Conservation (phyloP, 2,888 invertebrate species). For the Nebria brevicollis region DNA sequence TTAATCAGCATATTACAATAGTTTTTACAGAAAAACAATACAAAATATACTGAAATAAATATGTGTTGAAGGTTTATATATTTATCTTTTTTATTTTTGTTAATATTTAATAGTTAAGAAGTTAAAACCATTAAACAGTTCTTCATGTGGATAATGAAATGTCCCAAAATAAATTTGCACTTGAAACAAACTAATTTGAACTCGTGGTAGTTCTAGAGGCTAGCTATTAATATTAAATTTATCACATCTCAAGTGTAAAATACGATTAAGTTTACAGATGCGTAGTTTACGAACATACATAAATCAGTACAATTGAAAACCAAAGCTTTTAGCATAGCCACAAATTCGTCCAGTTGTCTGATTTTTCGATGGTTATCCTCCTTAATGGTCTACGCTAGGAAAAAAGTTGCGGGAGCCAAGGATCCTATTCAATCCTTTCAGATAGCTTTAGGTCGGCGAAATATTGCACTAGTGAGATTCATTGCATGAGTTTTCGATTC, state of each 20-base stretch:
- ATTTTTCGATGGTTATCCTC: background rate
- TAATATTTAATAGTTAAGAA: too few relatives aligned
- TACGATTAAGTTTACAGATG: constrained; percentile 6
- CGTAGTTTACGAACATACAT: background rate
- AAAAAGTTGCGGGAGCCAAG: background rate
- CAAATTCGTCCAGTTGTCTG: background rate
- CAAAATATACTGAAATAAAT: too few relatives aligned
- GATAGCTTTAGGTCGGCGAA: background rate
- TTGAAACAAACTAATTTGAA: background rate
- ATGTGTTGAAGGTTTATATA: too few relatives aligned
- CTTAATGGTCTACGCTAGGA: background rate
- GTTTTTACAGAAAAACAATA: too few relatives aligned
- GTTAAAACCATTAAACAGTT: background rate
- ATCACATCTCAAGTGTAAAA: constrained; percentile 18
- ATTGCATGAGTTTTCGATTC: background rate
- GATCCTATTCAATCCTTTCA: background rate
- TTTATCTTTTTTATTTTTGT: too few relatives aligned
- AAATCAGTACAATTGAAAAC: background rate
- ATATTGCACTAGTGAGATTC: background rate
- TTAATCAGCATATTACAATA: too few relatives aligned
- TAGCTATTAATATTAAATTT: constrained; percentile 18
- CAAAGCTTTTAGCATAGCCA: background rate
- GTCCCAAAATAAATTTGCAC: background rate
- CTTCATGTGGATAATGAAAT: background rate
- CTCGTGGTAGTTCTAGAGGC: background rate